Base-by-base conservation (phyloP, 2,113 vertebrate species). In the Scomber colias region DNA sequence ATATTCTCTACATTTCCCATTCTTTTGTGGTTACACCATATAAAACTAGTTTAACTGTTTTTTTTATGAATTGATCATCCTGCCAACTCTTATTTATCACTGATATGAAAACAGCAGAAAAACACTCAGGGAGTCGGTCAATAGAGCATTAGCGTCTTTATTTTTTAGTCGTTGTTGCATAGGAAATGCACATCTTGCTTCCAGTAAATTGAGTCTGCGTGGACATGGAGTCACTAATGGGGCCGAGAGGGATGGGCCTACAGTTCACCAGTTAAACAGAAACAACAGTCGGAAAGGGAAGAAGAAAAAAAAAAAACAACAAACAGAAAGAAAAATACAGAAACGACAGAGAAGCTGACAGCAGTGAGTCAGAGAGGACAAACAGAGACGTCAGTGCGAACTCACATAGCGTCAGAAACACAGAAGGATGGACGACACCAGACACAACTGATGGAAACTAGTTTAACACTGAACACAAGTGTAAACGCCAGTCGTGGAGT, bases 101-200 rank as follows among this genome's bases (percentile, higher is more conserved):
- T 27, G 24, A 27, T 27, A 30, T 1, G 6, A 30, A 49, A 3
- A 17, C 21, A 27, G 53, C 5, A 68, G 9, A 64, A 50, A 49
- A 56, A 35, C 48, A 79, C 62, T 1, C 63, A 50, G 40, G 45
- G 65, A 82, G 90, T 73, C 86, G 60, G 87, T 40, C 73, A 64
- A 40, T 71, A 77, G 95, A 98, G 97, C 97, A 96, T 97, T 97
- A 98, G 97, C 97, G 94, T 97, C 96, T 98, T 98, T 92, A 90
- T 97, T 97, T 96, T 60, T 96, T 95, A 95, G 89, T 97, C 93
- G 67, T 91, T 94, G 96, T 99, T 99, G 98, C 97, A 99, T 99
- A 99, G 98, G 97, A 98, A 98, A 99, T 97, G 97, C 96, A 98
- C 97, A 97, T 97, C 94, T 98, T 97, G 96, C 97, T 98, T 99